Base-by-base conservation (phyloP, 2,888 invertebrate species). In the Smittia aterrima region DNA sequence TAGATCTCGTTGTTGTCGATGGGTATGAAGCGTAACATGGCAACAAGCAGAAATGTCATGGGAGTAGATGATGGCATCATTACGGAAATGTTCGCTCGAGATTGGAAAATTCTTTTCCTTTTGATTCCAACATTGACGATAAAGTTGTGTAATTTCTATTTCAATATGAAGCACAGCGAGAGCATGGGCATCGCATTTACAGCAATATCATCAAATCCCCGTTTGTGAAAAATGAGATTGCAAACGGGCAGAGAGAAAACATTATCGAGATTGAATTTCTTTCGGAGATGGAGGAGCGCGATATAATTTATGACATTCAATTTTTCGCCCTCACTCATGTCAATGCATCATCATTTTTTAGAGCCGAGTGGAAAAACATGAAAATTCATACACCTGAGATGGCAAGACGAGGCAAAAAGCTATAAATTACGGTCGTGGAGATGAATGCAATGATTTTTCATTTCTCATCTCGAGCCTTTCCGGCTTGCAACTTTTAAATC, bases 331-430 rank as follows among this genome's bases (percentile, higher is more conserved):
- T 47, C 47, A 32, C 32, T 32, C 24, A 25, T 64, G 62, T 64
- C 62, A 64, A 64, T 64, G 62, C 62, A 25, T 24, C 62, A 64
- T 64, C 62, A 64, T 64, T 64, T 64, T 64, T 64, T 64, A 64
- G 25, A 25, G 24, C 22, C 20, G 62, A 64, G 16, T n/a, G 3
- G 1, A n/a, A 9, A 11, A n/a, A n/a, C 47, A 11, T 47, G 47
- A 47, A 47, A 16, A 62, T n/a, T 64, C 24, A 25, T 64, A 64
- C 62, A 64, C 62, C 62, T 64, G 62, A 54, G 22, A 25, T 22
- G 18, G 62, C n/a, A 47, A 47, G 47, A 47, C 47, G 47, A 47
- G 16, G 47, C 47, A 47, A 47, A 47, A 64, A 22, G 25, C 25
- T 64, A 64, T 64, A 64, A 64, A 64, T 64, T 64, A 64, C 62